These are phyloP conservation scores for Silurus lanzhouensis DNA, from an alignment of 2,797 vertebrate genomes.

Conservation along the genomic window DNA sequence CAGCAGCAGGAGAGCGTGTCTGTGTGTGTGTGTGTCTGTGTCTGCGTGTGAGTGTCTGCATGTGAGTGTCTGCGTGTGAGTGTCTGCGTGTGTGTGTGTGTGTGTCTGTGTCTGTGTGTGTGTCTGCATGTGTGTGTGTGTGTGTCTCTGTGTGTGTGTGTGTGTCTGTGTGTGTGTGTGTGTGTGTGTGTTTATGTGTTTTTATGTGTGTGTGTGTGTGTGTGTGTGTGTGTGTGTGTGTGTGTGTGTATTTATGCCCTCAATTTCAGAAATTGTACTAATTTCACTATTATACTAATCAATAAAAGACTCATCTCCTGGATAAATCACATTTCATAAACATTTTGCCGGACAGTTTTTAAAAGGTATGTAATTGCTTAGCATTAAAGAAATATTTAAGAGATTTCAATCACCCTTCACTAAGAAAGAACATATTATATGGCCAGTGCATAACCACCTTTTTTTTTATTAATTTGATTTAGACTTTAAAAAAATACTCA, in stretches of 20 bases:
- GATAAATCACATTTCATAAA: not conserved
- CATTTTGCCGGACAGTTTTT: not conserved
- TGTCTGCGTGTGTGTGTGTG: constrained; percentile 1
- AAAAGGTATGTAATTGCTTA: not conserved
- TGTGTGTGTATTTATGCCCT: not conserved
- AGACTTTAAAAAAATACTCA: no score
- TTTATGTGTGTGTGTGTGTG: not conserved
- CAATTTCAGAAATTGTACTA: not conserved
- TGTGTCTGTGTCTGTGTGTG: not conserved
- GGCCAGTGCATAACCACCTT: not conserved
- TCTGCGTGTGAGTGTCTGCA: not conserved
- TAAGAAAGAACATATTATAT: not conserved
- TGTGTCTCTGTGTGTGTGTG: constrained; percentile 2
- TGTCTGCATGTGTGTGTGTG: not conserved
- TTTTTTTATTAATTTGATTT: no score
- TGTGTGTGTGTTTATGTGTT: no score
- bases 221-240: constrained; percentile 3
- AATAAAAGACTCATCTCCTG: not conserved
- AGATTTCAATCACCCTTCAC: not conserved
- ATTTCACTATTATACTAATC: not conserved
- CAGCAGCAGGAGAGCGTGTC: constrained; percentile 6
- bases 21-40: not conserved
- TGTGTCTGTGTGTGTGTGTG: no score
- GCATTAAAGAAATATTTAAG: not conserved
- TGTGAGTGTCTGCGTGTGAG: constrained; percentile 5